Evolutionary conservation across 2,888 invertebrate genomes (phyloP), one percentile per base, ranked within the genome.

Genomic region (Aproaerema taeniolella): DNA sequence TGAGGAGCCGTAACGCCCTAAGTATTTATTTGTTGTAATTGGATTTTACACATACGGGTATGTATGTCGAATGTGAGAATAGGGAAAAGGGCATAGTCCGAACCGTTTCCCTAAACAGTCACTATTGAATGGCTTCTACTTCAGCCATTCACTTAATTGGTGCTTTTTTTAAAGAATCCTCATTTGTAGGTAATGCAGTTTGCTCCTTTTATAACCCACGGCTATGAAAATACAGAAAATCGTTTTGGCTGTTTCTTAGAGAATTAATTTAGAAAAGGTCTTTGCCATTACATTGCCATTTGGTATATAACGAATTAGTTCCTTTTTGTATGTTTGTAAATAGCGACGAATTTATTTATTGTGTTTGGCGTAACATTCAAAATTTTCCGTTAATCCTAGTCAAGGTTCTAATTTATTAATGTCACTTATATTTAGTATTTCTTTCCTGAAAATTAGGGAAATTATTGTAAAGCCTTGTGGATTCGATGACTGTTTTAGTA

Each of bases 281-380:
- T 76, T 80, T 85, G 85, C 85, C 85, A 85, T 83, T 78, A 79
- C 69, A 78, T 85, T 85, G 85, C 85, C 85, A 86, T 83, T 81
- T 68, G 80, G 81, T 80, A 70, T 80, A 81, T 68, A 79, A 70
- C 69, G 74, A 77, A 73, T 81, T 76, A 85, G 85, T 86, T 86
- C 85, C 85, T 85, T 74, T 20, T 75, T 61, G 51, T 54, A 44
- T 70, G 70, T 69, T 67, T 79, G 81, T 85, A 82, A 79, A 85
- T 83, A 86, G 74, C 69, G 67, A 75, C 74, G 78, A 81, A 78
- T 82, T 79, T 77, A 65, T 69, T 66, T 76, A 69, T 78, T 78
- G 58, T 55, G 63, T 67, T 64, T 70, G 67, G 62, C 67, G 60
- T 61, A 67, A 65, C 71, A 62, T 72, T 75, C 77, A 57, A 86